phyloP scores from a whole-genome alignment of 2,888 invertebrate species.

The Leucophenga montana region DNA sequence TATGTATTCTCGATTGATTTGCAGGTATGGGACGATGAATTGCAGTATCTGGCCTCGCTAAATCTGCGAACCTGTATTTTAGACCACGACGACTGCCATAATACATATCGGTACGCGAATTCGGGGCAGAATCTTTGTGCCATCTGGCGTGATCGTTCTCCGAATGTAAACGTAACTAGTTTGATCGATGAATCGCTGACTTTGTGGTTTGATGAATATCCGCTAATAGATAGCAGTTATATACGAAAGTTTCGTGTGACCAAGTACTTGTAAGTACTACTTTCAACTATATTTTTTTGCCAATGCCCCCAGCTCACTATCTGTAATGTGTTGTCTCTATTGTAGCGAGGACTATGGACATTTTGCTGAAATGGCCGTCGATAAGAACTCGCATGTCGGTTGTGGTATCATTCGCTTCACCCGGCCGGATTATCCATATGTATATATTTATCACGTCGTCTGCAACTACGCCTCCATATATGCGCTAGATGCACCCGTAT shows the following conservation, averaged over 20 bases:
- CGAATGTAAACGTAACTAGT: slow-evolving; percentile 64
- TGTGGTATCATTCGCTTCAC: slow-evolving; percentile 70
- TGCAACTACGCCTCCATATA: slow-evolving; percentile 72
- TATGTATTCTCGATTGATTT: neutral
- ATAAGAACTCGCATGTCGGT: slow-evolving; percentile 69
- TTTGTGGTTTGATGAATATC: slow-evolving; percentile 70
- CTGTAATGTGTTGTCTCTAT: neutral
- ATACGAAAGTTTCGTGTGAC: slow-evolving; percentile 66
- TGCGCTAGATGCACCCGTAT: slow-evolving; percentile 67
- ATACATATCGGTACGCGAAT: slow-evolving; percentile 67
- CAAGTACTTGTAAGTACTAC: slow-evolving; percentile 66
- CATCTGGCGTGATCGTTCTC: slow-evolving; percentile 62
- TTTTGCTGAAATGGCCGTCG: slow-evolving; percentile 71
- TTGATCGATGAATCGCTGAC: slow-evolving; percentile 66
- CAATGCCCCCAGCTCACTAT: neutral
- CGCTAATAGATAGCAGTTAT: slow-evolving; percentile 68
- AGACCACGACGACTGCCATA: slow-evolving; percentile 71
- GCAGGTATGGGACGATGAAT: slow-evolving; percentile 71
- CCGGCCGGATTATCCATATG: slow-evolving; percentile 61
- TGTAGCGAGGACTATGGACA: slow-evolving; percentile 71
- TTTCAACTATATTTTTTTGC: neutral
- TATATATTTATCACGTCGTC: slow-evolving; percentile 67
- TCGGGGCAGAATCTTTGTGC: slow-evolving; percentile 70
- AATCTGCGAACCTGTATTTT: slow-evolving; percentile 70
- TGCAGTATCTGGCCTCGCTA: slow-evolving; percentile 68